Conservation (phyloP, 2,113 vertebrate genomes). For the Bothrops jararaca region DNA sequence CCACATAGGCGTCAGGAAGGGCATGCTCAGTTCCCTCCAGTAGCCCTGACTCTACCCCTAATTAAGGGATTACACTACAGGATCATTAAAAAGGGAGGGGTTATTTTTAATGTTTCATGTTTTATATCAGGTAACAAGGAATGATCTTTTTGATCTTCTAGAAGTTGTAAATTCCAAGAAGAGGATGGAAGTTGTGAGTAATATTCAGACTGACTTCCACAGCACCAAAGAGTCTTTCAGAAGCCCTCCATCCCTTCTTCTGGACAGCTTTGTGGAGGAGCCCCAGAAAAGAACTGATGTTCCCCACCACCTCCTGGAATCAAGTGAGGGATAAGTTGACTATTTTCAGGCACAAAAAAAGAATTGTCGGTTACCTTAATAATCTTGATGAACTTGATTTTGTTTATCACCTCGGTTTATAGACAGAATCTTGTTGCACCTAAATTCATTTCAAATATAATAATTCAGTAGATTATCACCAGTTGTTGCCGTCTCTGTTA, state of each 20-base stretch:
- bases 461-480: background rate
- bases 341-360: background rate
- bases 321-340: slow-evolving; percentile 71
- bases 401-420: background rate
- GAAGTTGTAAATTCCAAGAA: slow-evolving; percentile 27
- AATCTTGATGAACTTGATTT: background rate
- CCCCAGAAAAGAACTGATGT: slow-evolving; percentile 59
- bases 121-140: slow-evolving; percentile 41
- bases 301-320: slow-evolving; percentile 81
- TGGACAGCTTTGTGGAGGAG: slow-evolving; percentile 79
- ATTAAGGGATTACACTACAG: background rate
- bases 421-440: background rate
- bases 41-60: background rate
- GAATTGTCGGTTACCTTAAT: background rate
- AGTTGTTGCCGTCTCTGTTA: background rate
- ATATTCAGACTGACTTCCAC: background rate
- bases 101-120: background rate
- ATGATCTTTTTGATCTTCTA: slow-evolving; percentile 38
- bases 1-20: background rate
- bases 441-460: background rate
- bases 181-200: slow-evolving; percentile 73
- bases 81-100: background rate
- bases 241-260: slow-evolving; percentile 64
- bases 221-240: slow-evolving; percentile 24
- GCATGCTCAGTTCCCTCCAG: background rate